A percentile compares a stretch with the other conserved stretches of the same genome.
phyloP scores from a whole-genome alignment of 2,888 invertebrate species.

The Hyposoter didymator region DNA sequence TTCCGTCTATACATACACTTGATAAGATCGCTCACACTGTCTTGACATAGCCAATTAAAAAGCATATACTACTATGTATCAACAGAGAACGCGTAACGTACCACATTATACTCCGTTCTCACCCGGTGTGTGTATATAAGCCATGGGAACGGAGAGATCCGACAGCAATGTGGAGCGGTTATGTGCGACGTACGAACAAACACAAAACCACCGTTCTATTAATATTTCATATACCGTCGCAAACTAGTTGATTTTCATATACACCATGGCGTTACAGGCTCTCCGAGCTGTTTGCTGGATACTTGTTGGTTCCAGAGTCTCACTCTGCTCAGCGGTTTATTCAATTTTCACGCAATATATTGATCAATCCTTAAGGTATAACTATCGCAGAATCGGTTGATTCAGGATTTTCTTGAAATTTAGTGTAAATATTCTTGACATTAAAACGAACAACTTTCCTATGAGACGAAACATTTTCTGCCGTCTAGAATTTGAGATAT shows the following conservation, averaged over 20 bases:
- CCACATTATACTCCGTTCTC: conserved; percentile 66
- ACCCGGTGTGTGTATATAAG: conserved; percentile 61
- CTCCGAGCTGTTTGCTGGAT: not conserved
- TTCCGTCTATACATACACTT: conserved; percentile 17
- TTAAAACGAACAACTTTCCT: no score
- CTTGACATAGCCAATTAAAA: conserved; percentile 71
- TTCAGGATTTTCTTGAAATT: no score
- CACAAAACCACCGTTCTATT: conserved; percentile 71
- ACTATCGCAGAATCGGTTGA: no score
- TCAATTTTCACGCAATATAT: not conserved
- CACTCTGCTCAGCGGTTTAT: not conserved
- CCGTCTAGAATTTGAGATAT: no score
- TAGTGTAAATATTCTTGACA: no score
- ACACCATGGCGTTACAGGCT: not conserved
- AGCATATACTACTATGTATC: conserved; percentile 40
- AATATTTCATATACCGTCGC: conserved; percentile 73
- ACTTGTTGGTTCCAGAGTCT: not conserved
- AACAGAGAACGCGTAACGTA: conserved; percentile 24
- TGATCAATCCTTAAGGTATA: not conserved
- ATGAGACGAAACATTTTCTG: no score
- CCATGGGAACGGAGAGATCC: conserved; percentile 71
- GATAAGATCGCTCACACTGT: conserved; percentile 68
- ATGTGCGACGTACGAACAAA: conserved; percentile 1
- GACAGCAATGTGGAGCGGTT: conserved; percentile 71
- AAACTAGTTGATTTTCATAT: conserved; percentile 42